These are phyloP conservation scores for Callopanchax toddi DNA, from an alignment of 2,113 vertebrate species.

Conservation along the genomic window DNA sequence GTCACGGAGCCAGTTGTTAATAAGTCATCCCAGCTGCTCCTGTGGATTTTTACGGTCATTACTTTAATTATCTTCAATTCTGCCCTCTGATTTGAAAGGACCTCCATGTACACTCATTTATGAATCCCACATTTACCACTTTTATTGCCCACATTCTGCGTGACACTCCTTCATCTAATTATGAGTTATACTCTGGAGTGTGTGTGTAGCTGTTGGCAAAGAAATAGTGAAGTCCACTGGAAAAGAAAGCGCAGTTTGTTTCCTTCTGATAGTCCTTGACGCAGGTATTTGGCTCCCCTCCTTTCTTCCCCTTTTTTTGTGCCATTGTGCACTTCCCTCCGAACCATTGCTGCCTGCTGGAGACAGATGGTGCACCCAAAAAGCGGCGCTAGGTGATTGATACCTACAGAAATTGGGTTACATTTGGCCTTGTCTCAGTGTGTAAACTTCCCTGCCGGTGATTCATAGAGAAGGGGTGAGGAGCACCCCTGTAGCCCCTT, in stretches of 20 bases:
- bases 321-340: conserved; percentile 53
- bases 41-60: conserved; percentile 77
- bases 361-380: conserved; percentile 78
- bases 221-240: conserved; percentile 39
- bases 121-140: conserved; percentile 63
- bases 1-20: conserved; percentile 72
- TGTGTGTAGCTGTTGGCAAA: conserved; percentile 42
- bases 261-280: conserved; percentile 60
- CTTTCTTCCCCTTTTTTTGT: conserved; percentile 21
- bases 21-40: conserved; percentile 79
- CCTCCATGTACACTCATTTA: conserved; percentile 62
- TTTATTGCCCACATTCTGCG: conserved; percentile 70
- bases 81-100: conserved; percentile 65
- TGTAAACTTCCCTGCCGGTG: conserved; percentile 70
- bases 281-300: conserved; percentile 37
- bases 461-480: conserved; percentile 75
- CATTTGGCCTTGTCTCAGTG: conserved; percentile 73
- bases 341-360: conserved; percentile 53
- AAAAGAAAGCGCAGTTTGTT: conserved; percentile 46
- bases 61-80: conserved; percentile 79
- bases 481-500: conserved; percentile 60
- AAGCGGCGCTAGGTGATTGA: conserved; percentile 73
- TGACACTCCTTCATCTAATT: conserved; percentile 72
- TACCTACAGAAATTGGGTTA: conserved; percentile 81
- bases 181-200: conserved; percentile 67